Conservation (phyloP, 2,113 vertebrate species). For the Psephotus haematonotus region DNA sequence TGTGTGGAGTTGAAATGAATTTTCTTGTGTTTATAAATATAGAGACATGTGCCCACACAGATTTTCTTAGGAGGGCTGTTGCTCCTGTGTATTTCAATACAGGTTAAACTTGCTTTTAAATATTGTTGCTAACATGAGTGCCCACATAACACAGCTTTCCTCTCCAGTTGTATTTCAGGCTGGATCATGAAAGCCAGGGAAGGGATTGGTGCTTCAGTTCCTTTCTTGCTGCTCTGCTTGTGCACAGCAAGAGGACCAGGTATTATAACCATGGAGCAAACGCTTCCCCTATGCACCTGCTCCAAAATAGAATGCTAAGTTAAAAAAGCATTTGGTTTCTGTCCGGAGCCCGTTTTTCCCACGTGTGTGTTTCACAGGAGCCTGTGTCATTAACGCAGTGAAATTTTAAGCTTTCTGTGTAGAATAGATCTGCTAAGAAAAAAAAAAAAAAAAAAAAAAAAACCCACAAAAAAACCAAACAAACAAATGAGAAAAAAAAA, state of each 20-base stretch:
- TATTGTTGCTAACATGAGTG: background rate
- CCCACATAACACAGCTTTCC: background rate
- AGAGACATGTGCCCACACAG: background rate
- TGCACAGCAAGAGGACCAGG: background rate
- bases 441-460: background rate
- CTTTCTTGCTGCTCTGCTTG: background rate
- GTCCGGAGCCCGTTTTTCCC: background rate
- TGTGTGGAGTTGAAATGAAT: background rate
- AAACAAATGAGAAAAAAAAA: no score
- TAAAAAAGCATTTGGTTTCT: background rate
- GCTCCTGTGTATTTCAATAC: background rate
- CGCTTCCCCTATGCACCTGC: accelerated
- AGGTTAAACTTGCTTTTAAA: background rate
- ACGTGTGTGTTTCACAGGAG: background rate
- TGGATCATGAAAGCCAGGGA: background rate
- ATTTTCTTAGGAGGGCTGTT: background rate
- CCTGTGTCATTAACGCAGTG: background rate
- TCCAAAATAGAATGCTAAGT: background rate
- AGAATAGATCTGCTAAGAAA: background rate
- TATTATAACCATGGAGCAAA: background rate
- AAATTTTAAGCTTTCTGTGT: background rate
- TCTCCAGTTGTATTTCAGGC: background rate
- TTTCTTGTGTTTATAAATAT: background rate
- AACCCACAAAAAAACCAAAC: background rate
- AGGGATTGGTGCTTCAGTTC: background rate